A percentile compares a stretch with the other conserved stretches of the same genome.
phyloP scores from a whole-genome alignment of 53 echinoderm and acorn worm genomes.

The Patiria pectinifera region DNA sequence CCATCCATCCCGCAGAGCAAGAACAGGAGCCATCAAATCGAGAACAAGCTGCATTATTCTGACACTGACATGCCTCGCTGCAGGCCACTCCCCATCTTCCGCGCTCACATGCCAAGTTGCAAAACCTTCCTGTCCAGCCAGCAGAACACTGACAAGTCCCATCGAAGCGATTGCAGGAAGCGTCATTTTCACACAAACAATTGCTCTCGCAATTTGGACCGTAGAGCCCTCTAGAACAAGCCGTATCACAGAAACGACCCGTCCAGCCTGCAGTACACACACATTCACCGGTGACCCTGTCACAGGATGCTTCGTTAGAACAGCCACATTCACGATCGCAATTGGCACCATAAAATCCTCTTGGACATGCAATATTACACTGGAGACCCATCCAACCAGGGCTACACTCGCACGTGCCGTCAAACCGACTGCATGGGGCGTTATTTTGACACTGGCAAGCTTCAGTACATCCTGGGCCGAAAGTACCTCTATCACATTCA shows the following conservation, averaged over 20 bases:
- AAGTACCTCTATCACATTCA: conserved; percentile 67
- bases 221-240: conserved; percentile 61
- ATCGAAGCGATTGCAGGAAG: conserved; percentile 66
- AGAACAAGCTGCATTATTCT: conserved; percentile 74
- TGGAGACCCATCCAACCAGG: conserved; percentile 68
- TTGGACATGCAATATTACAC: conserved; percentile 49
- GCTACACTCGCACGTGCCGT: conserved; percentile 68
- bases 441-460: conserved; percentile 74
- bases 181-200: conserved; percentile 79
- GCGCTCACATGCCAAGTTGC: conserved; percentile 72
- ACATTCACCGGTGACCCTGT: conserved; percentile 62
- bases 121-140: conserved; percentile 73
- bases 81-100: conserved; percentile 80
- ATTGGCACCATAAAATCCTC: conserved; percentile 47
- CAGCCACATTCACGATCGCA: conserved; percentile 67
- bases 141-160: conserved; percentile 70
- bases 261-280: conserved; percentile 77
- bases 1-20: conserved; percentile 85
- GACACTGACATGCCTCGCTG: conserved; percentile 58
- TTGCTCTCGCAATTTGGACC: conserved; percentile 70
- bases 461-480: conserved; percentile 72
- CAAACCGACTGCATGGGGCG: conserved; percentile 54
- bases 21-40: conserved; percentile 79
- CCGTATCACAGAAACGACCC: conserved; percentile 69
- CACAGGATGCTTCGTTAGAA: conserved; percentile 62